These are phyloP conservation scores for Synanthedon andrenaeformis DNA, from an alignment of 2,888 invertebrate species.

Conservation along the genomic window DNA sequence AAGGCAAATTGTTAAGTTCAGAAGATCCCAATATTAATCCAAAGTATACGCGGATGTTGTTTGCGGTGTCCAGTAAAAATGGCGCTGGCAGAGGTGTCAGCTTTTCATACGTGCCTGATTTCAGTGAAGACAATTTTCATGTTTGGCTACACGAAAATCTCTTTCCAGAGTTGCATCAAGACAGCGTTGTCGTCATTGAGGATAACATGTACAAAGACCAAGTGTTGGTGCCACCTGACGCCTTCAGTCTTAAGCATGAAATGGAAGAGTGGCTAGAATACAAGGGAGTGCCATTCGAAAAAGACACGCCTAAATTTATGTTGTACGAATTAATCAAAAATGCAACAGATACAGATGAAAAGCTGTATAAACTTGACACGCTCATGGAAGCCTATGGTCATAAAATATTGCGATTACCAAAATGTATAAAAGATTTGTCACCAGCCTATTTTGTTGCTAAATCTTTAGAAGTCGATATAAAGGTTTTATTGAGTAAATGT, in stretches of 20 bases:
- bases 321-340: constrained; percentile 20
- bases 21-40: constrained; percentile 3
- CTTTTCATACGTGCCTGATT: constrained; percentile 10
- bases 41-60: neutral
- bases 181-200: constrained; percentile 16
- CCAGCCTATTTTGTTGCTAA: constrained; percentile 6
- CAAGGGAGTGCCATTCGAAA: constrained; percentile 14
- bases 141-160: constrained; percentile 14
- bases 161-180: constrained; percentile 7
- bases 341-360: constrained; percentile 12
- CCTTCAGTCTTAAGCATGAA: constrained; percentile 13
- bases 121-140: constrained; percentile 9
- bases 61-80: neutral
- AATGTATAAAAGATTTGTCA: constrained; percentile 12
- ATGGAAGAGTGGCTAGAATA: constrained; percentile 21
- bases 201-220: constrained; percentile 1
- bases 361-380: constrained; percentile 12
- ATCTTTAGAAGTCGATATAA: constrained; percentile 1
- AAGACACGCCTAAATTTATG: constrained; percentile 16
- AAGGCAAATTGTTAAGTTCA: constrained; percentile 5
- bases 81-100: neutral
- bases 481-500: neutral
- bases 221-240: constrained; percentile 5
- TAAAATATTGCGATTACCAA: constrained; percentile 18
- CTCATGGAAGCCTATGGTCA: constrained; percentile 15